These are phyloP conservation scores for Tautogolabrus adspersus DNA, from an alignment of 2,113 vertebrate species.

Conservation along the genomic window DNA sequence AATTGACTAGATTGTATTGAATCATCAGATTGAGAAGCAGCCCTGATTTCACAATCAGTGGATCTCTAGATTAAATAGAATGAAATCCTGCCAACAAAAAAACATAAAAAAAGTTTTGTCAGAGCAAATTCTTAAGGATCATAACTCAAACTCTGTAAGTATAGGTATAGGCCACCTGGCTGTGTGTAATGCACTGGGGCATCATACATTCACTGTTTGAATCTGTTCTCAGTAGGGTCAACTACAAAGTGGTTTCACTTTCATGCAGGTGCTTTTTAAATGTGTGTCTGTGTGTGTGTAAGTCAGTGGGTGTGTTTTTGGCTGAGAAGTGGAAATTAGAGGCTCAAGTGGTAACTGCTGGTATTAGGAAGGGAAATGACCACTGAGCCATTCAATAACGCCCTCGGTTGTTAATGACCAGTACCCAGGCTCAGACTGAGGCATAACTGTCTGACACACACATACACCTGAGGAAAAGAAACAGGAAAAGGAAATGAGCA, in stretches of 20 bases:
- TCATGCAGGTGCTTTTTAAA: slow-evolving; percentile 8
- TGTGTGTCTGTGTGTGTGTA: slow-evolving; percentile 2
- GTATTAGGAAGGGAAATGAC: slow-evolving; percentile 93
- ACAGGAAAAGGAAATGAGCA: slow-evolving; percentile 63
- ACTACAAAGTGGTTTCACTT: neutral
- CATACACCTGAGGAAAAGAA: slow-evolving; percentile 44
- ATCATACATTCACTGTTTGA: neutral
- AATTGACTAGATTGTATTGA: no score
- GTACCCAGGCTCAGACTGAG: slow-evolving; percentile 85
- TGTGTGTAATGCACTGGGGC: neutral
- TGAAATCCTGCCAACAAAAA: no score
- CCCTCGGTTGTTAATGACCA: slow-evolving; percentile 91
- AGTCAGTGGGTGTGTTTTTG: slow-evolving; percentile 23
- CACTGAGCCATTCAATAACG: slow-evolving; percentile 88
- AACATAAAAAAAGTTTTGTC: no score
- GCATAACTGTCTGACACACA: slow-evolving; percentile 75
- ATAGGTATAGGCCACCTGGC: neutral
- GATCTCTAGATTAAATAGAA: no score
- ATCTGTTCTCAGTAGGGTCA: neutral
- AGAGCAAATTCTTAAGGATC: no score
- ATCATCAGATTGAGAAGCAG: no score
- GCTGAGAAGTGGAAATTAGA: slow-evolving; percentile 82
- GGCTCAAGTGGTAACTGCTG: slow-evolving; percentile 90
- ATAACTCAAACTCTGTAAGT: no score
- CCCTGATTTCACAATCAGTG: no score